Conservation (phyloP, 2,113 vertebrate species). For the Triplophysa tibetana region DNA sequence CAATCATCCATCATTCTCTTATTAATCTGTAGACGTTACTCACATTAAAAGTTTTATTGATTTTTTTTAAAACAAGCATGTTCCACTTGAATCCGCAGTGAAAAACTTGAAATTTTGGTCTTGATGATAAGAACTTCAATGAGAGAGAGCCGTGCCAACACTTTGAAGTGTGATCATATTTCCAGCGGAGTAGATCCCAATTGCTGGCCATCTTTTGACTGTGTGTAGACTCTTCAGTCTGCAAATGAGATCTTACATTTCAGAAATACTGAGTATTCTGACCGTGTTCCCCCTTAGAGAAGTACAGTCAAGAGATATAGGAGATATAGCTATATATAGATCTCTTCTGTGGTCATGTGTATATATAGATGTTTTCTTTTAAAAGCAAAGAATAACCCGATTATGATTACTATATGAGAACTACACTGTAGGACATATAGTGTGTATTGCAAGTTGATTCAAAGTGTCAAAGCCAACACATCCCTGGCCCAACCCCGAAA, state of each 20-base stretch:
- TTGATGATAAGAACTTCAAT: conserved; percentile 3
- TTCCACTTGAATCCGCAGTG: too few species aligned
- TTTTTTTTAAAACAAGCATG: not conserved
- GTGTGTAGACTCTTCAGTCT: not conserved
- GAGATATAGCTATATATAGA: conserved; percentile 3
- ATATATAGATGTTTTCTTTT: not conserved
- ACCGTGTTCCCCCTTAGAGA: conserved; percentile 20
- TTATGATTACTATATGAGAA: not conserved
- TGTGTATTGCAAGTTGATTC: too few species aligned
- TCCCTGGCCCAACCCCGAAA: not conserved
- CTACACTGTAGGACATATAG: too few species aligned
- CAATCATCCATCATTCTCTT: not conserved
- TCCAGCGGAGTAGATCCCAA: not conserved
- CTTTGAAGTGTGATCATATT: conserved; percentile 21
- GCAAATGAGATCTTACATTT: not conserved
- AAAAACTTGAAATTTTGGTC: too few species aligned
- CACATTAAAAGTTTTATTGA: conserved; percentile 17
- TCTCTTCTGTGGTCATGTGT: not conserved
- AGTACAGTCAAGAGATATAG: not conserved
- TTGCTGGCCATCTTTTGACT: conserved; percentile 13
- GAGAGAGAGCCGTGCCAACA: conserved; percentile 18
- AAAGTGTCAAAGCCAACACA: not conserved
- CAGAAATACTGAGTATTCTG: not conserved
- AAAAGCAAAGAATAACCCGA: not conserved
- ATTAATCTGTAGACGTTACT: not conserved